Evolutionary conservation across 1,140 invertebrate genomes (phyloP).

Genomic region (Drosophila yakuba): DNA sequence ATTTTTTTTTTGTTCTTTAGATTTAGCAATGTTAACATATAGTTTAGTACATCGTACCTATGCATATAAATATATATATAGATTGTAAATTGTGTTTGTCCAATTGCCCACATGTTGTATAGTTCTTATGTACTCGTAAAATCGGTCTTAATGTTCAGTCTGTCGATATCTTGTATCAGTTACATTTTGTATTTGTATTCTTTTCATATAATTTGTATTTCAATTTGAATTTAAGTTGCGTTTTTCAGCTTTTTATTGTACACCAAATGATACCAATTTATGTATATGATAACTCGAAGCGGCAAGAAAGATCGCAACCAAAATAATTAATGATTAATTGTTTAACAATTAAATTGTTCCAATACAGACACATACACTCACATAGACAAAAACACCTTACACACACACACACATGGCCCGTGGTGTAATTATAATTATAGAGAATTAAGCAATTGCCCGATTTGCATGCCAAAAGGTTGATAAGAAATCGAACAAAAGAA

Average conservation of each 20-base stretch:
- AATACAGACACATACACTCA: conserved; percentile 36
- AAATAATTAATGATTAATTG: conserved; percentile 23
- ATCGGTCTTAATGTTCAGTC: conserved; percentile 34
- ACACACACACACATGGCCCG: conserved; percentile 39
- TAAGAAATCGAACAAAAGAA: neutral
- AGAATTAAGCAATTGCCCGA: conserved; percentile 26
- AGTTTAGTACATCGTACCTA: conserved; percentile 44
- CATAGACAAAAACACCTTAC: conserved; percentile 6
- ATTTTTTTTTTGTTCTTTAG: conserved; percentile 18
- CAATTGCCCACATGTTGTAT: conserved; percentile 23
- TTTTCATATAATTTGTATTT: conserved; percentile 13
- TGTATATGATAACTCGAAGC: conserved; percentile 10
- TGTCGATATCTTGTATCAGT: conserved; percentile 1
- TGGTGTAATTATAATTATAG: conserved; percentile 34
- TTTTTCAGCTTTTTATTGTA: conserved; percentile 32
- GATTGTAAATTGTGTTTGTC: conserved; percentile 47
- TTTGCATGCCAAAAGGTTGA: conserved; percentile 9
- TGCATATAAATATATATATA: conserved; percentile 33
- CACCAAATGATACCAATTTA: conserved; percentile 50
- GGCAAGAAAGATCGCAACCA: conserved; percentile 7
- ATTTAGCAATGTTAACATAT: conserved; percentile 40
- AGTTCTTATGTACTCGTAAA: conserved; percentile 27
- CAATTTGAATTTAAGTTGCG: conserved; percentile 11
- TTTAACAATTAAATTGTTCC: conserved; percentile 45
- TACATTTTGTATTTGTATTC: conserved; percentile 2